Evolutionary conservation across 2,797 vertebrate species (phyloP), one percentile per base, ranked within the genome.

Genomic region (Notamacropus eugenii): DNA sequence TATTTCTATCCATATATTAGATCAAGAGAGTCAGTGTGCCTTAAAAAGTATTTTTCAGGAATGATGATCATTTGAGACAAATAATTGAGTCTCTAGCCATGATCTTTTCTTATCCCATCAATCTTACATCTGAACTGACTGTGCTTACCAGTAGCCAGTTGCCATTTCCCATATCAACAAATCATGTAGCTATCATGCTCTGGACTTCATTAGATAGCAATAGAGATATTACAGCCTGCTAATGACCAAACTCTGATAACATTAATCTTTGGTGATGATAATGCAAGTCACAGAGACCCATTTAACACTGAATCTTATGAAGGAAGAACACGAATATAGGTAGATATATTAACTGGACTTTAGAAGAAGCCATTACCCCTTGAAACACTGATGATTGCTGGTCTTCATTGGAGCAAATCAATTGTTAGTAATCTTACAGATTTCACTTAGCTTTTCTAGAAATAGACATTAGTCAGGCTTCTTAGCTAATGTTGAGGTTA

Each of bases 381-480:
- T 95, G 95, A 95, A 96, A 58, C 54, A 54, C 52, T 90, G 91
- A 92, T 82, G 94, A 24, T 95, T 94, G 92, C 62, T 95, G 82
- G 92, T 92, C 67, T 87, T 87, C 9, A 24, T 9, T 87, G 74
- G 31, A 46, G 22, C 22, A 87, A 87, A 46, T 46, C 74, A 87
- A 50, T 74, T 95, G 87, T 95, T 82, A n/a, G 8, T 40, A 55
- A 92, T 92, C 87, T 82, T 96, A 46, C 74, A 93, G 92, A 91
- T 96, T 91, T 92, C 28, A 74, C 93, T 93, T 34, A 55, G 31
- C 58, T 52, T 5, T 93, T 5, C 56, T 93, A 54, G 40, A 95
- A 93, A 94, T 96, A 50, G 28, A 3, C 57, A 94, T 94, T 90
- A 93, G 92, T 90, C 57, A 93, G 52, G 59, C 55, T 90, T 55